Evolutionary conservation across 2,797 vertebrate species (phyloP), one percentile per base, ranked within the genome.

Genomic region (Manis crassicaudata): DNA sequence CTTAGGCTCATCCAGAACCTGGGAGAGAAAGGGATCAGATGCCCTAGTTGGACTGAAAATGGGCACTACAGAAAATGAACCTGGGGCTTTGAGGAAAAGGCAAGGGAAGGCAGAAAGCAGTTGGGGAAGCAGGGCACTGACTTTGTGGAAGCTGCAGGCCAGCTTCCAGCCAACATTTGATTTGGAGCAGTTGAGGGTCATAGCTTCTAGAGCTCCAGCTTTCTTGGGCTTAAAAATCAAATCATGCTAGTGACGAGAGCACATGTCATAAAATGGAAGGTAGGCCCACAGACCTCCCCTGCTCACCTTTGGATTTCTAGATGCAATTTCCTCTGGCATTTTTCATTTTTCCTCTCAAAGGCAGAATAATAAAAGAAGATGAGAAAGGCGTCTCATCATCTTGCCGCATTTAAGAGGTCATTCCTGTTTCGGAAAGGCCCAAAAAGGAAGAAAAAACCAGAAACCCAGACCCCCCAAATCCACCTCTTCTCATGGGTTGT

Each of bases 281-380:
- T 17, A 18, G 90, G 72, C 46, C 58, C 43, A 0, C 35, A n/a
- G 62, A 27, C 23, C 21, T 52, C 60, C 52, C 81, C 73, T 54
- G 0, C 37, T 81, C 84, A 54, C 92, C 92, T 94, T 79, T 94
- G 95, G 92, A 81, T 81, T 29, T 11, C 29, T 70, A 40, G 58
- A 37, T 96, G 54, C 37, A 40, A 75, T 97, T 95, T 97, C 77
- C 91, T 77, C 46, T 14, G 77, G 29, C 16, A 93, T 11, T 72
- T 97, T 86, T 88, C 73, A 56, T 97, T 86, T 96, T 96, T 95
- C 89, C 97, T 97, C 68, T 95, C 88, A 70, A 92, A 96, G 87
- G 90, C 40, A 46, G 90, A 96, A 95, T 52, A 37, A 88, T 75
- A 89, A 82, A 83, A 77, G 85, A 76, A 91, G 79, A 72, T 50